Percentiles rank a stretch among this genome's conserved stretches.
Conservation (phyloP, 2,888 invertebrate species). For the Sesia apiformis region DNA sequence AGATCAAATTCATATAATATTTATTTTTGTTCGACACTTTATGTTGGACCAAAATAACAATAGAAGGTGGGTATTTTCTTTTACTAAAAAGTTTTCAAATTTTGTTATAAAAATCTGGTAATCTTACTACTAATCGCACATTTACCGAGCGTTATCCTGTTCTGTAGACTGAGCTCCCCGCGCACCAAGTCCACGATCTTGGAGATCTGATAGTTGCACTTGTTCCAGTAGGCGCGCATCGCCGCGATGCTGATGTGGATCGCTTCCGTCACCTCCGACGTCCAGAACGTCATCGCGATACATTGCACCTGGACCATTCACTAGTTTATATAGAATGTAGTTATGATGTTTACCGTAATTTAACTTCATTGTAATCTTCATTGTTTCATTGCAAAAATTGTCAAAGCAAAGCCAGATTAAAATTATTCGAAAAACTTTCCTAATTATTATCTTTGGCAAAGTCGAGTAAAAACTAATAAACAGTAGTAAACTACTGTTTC, state of each 20-base stretch:
- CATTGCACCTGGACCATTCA: slow-evolving; percentile 77
- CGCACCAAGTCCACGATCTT: slow-evolving; percentile 90
- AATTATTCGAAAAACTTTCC: no score
- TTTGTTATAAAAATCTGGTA: no score
- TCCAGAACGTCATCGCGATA: slow-evolving; percentile 92
- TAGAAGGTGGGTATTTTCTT: no score
- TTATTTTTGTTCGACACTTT: no score
- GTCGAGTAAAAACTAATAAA: no score
- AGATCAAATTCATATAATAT: no score
- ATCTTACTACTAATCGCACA: not conserved
- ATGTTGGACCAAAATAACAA: no score
- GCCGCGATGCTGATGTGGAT: slow-evolving; percentile 75
- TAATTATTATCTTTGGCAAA: no score
- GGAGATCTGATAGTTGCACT: slow-evolving; percentile 84
- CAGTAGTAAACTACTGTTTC: no score
- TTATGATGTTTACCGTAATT: not conserved
- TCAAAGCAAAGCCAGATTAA: no score
- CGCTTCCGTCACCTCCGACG: slow-evolving; percentile 87
- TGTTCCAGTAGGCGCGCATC: slow-evolving; percentile 78
- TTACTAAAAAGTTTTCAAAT: not conserved
- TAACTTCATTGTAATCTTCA: no score
- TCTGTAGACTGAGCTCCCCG: slow-evolving; percentile 88
- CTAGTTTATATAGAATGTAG: not conserved
- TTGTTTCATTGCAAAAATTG: no score
- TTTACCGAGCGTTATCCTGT: slow-evolving; percentile 88